These are phyloP conservation scores for Acrocephalus scirpaceus DNA, from an alignment of 2,797 vertebrate species.

Conservation along the genomic window DNA sequence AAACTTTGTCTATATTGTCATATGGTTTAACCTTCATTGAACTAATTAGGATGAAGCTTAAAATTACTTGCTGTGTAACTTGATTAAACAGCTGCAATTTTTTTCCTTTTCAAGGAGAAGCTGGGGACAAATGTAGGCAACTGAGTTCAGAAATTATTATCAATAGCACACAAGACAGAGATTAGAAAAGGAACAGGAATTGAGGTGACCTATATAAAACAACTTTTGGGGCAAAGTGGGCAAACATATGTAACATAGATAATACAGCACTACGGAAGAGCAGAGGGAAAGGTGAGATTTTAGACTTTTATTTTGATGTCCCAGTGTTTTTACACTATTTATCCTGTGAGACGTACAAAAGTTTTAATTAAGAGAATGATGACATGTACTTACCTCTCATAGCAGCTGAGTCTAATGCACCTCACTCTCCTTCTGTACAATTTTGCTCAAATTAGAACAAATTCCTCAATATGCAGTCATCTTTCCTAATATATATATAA, in stretches of 20 bases:
- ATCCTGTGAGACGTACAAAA: not conserved
- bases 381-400: not conserved
- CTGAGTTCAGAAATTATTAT: not conserved
- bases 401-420: not conserved
- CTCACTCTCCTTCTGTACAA: not conserved
- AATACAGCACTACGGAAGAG: not conserved
- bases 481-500: not conserved
- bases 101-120: not conserved
- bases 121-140: not conserved
- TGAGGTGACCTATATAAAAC: not conserved
- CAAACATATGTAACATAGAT: not conserved
- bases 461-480: not conserved
- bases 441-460: not conserved
- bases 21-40: constrained; percentile 64
- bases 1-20: constrained; percentile 56
- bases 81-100: constrained; percentile 14
- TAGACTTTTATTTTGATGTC: not conserved
- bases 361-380: not conserved
- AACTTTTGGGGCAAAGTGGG: not conserved
- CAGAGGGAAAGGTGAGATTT: not conserved
- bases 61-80: constrained; percentile 44
- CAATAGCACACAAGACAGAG: not conserved
- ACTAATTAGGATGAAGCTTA: constrained; percentile 56
- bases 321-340: not conserved
- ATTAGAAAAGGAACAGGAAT: not conserved